These are phyloP conservation scores for Hemiscyllium ocellatum DNA, from an alignment of 2,113 vertebrate species.

Conservation along the genomic window DNA sequence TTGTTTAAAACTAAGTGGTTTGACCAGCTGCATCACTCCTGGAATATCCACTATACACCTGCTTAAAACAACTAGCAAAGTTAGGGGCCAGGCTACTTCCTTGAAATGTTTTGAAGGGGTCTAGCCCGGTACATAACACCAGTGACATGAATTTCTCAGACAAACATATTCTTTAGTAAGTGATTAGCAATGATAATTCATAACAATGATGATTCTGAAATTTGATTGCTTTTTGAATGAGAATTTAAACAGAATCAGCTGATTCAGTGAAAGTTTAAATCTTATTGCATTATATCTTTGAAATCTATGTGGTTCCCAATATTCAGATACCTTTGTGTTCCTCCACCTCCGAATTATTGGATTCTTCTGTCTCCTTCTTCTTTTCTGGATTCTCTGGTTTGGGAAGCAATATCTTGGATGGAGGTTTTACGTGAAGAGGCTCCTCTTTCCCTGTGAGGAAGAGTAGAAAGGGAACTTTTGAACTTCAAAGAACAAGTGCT, in stretches of 20 bases:
- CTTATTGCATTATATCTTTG: too few species aligned
- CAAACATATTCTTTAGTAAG: too few species aligned
- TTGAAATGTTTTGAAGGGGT: too few species aligned
- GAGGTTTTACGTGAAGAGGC: slow-evolving; percentile 41
- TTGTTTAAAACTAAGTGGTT: too few species aligned
- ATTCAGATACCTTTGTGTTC: slow-evolving; percentile 26
- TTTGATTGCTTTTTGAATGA: background rate
- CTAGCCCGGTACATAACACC: too few species aligned
- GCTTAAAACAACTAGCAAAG: too few species aligned
- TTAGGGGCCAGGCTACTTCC: too few species aligned
- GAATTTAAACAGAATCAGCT: background rate
- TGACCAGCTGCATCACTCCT: too few species aligned
- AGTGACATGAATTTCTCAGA: too few species aligned
- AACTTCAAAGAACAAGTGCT: background rate
- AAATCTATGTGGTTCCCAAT: background rate
- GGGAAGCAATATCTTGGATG: slow-evolving; percentile 49
- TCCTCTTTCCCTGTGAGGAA: slow-evolving; percentile 50
- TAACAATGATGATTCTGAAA: background rate
- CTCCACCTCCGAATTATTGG: slow-evolving; percentile 17
- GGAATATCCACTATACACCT: too few species aligned
- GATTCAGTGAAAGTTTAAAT: background rate
- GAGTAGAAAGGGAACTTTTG: background rate
- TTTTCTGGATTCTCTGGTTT: slow-evolving; percentile 39
- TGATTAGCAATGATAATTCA: background rate
- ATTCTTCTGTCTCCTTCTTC: background rate